Percentiles rank a stretch among this genome's conserved stretches.
Evolutionary conservation across 2,888 invertebrate genomes (phyloP).

Genomic region (Athalia circularis): DNA sequence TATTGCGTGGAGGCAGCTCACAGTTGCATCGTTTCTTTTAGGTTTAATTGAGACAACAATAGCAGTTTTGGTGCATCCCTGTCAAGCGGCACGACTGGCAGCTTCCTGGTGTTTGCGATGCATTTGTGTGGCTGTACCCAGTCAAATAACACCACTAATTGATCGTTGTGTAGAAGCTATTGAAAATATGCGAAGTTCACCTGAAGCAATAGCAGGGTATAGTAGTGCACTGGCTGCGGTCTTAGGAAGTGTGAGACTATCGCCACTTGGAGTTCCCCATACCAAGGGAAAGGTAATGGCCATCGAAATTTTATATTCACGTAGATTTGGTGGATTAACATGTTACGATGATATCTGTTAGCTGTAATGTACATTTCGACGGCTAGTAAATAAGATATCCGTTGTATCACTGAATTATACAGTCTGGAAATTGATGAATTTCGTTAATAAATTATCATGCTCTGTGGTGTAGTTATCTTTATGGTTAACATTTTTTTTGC

Average conservation of each 20-base stretch:
- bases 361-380: neutral
- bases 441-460: neutral
- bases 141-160: slow-evolving; percentile 94
- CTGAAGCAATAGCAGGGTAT: slow-evolving; percentile 93
- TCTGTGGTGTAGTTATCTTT: neutral
- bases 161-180: slow-evolving; percentile 92
- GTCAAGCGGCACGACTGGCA: slow-evolving; percentile 93
- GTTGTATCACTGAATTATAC: slow-evolving; percentile 16
- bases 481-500: slow-evolving; percentile 49
- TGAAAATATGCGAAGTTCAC: slow-evolving; percentile 92
- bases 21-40: slow-evolving; percentile 62
- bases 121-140: slow-evolving; percentile 94
- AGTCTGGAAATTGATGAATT: slow-evolving; percentile 24
- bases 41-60: slow-evolving; percentile 86
- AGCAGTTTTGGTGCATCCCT: slow-evolving; percentile 94
- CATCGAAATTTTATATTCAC: neutral
- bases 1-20: too few relatives aligned
- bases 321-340: neutral
- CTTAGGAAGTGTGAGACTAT: slow-evolving; percentile 91
- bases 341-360: neutral
- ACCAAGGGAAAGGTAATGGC: slow-evolving; percentile 91
- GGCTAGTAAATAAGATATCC: neutral
- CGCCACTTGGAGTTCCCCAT: slow-evolving; percentile 96
- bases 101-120: slow-evolving; percentile 97
- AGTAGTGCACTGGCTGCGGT: slow-evolving; percentile 96